phyloP scores from a whole-genome alignment of 2,888 invertebrate species.

The Amblyteles armatorius region DNA sequence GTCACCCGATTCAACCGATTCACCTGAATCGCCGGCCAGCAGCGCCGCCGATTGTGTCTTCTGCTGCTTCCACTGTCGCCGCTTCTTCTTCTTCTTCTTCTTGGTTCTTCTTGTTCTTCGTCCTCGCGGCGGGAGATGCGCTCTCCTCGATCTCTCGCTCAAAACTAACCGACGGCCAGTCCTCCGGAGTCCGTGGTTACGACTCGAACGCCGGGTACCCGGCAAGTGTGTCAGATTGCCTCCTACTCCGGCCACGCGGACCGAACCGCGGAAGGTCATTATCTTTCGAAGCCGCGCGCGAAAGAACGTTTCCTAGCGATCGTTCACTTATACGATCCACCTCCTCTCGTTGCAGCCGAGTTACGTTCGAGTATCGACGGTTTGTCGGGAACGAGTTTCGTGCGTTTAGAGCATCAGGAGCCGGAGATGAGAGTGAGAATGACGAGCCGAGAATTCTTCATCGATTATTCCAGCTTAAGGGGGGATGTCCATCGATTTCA shows the following conservation, averaged over 20 bases:
- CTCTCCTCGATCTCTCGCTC: constrained; percentile 80
- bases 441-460: constrained; percentile 14
- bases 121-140: constrained; percentile 73
- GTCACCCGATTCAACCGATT: constrained; percentile 37
- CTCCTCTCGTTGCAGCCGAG: constrained; percentile 21
- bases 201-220: constrained; percentile 80
- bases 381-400: constrained; percentile 19
- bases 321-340: constrained; percentile 45
- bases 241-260: constrained; percentile 81
- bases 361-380: constrained; percentile 41
- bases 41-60: constrained; percentile 24
- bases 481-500: too few relatives aligned
- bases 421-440: constrained; percentile 23
- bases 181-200: constrained; percentile 78
- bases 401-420: not conserved
- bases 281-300: constrained; percentile 73
- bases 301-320: constrained; percentile 48
- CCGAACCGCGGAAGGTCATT: constrained; percentile 83
- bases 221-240: constrained; percentile 84
- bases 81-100: constrained; percentile 56
- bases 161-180: constrained; percentile 81
- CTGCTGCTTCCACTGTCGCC: constrained; percentile 38
- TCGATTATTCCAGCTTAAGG: not conserved
- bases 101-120: constrained; percentile 48
- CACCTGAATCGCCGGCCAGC: constrained; percentile 33